phyloP scores from a whole-genome alignment of 2,113 vertebrate species.

The Odontesthes bonariensis region DNA sequence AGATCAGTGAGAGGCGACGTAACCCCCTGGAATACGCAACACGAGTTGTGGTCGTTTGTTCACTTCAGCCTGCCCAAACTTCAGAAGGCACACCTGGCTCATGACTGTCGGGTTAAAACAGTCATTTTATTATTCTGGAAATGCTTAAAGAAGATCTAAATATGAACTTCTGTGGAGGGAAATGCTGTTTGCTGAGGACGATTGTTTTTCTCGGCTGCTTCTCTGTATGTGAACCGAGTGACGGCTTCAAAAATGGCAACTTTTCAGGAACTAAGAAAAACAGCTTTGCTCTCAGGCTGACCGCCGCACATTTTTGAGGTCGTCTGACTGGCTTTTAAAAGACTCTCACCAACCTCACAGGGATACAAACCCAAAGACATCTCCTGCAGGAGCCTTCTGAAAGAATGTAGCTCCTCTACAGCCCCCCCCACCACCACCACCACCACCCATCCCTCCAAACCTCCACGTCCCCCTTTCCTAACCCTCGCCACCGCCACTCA shows the following conservation, averaged over 20 bases:
- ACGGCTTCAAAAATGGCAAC: constrained; percentile 23
- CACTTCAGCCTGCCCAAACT: no score
- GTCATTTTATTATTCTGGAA: neutral
- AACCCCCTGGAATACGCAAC: constrained; percentile 18
- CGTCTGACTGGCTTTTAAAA: neutral
- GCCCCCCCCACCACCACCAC: neutral
- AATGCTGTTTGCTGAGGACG: neutral
- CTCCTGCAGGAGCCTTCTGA: neutral
- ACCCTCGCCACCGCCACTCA: neutral
- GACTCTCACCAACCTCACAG: constrained; percentile 9
- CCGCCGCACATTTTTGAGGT: constrained; percentile 15
- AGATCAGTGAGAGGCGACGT: constrained; percentile 52
- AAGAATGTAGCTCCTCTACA: neutral
- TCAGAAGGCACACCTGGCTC: no score
- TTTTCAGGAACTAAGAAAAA: constrained; percentile 22
- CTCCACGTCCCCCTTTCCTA: constrained; percentile 5
- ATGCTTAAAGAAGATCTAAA: neutral
- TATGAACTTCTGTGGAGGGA: no score
- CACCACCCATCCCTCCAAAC: no score
- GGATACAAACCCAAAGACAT: neutral
- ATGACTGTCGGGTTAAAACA: no score
- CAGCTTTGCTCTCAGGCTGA: neutral
- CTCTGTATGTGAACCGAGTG: neutral
- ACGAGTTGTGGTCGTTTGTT: constrained; percentile 13
- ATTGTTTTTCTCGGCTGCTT: neutral